These are phyloP conservation scores for Microplitis deprimator DNA, from an alignment of 2,888 invertebrate species.

Conservation along the genomic window DNA sequence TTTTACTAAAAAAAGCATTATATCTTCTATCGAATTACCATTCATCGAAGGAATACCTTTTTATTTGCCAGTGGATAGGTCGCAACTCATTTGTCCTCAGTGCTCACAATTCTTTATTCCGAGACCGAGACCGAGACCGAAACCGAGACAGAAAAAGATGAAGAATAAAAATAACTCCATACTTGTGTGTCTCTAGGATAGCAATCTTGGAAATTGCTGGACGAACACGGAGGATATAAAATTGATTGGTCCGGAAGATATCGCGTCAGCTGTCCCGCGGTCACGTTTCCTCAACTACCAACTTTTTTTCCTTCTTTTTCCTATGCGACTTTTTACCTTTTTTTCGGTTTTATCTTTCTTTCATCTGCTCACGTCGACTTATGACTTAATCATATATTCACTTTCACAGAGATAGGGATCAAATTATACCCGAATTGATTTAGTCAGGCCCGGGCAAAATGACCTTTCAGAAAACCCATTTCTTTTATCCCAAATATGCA, in stretches of 20 bases:
- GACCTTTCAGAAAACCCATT: neutral
- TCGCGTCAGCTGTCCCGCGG: conserved; percentile 56
- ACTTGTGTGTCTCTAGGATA: conserved; percentile 38
- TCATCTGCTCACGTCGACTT: neutral
- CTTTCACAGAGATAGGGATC: conserved; percentile 10
- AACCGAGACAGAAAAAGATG: neutral
- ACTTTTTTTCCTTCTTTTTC: conserved; percentile 29
- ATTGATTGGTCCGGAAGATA: conserved; percentile 57
- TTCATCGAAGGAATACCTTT: neutral
- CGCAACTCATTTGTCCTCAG: conserved; percentile 8
- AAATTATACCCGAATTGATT: neutral
- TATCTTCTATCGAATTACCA: neutral
- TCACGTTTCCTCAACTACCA: conserved; percentile 50
- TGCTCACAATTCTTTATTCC: conserved; percentile 13
- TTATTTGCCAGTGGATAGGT: neutral
- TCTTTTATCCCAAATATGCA: neutral
- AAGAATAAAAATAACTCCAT: conserved; percentile 18
- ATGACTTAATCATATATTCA: neutral
- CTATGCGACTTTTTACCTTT: conserved; percentile 35
- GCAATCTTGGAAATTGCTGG: conserved; percentile 62
- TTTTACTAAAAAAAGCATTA: neutral
- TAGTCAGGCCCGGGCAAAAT: neutral
- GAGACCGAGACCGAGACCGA: neutral
- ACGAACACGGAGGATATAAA: conserved; percentile 55
- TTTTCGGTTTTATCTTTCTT: conserved; percentile 26